A percentile compares a stretch with the other conserved stretches of the same genome.
Evolutionary conservation across 2,888 invertebrate genomes (phyloP).

Genomic region (Ptilodon capucinus): DNA sequence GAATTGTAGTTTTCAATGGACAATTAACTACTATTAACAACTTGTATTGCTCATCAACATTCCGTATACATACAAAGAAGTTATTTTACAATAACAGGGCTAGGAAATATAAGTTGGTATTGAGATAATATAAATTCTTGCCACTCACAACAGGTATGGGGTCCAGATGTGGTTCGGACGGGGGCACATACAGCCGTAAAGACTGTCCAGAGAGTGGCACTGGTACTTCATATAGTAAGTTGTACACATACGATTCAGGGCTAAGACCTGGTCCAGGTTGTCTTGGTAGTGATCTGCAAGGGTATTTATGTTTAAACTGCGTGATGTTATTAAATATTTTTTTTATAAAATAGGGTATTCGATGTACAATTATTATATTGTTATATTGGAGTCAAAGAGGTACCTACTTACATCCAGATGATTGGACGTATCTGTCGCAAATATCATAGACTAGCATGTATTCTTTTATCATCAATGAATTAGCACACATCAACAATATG

Average conservation of each 20-base stretch:
- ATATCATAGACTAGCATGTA: not conserved
- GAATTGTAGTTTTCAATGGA: too few species aligned
- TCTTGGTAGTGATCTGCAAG: constrained; percentile 88
- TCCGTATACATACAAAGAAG: not conserved
- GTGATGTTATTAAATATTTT: not conserved
- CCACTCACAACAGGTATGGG: constrained; percentile 83
- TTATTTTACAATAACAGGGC: too few species aligned
- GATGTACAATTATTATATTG: too few species aligned
- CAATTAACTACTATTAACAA: not conserved
- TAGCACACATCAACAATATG: constrained; percentile 1
- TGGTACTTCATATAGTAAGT: constrained; percentile 96
- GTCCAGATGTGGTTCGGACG: constrained; percentile 86
- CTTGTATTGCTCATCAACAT: not conserved
- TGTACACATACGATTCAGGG: constrained; percentile 97
- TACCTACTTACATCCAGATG: too few species aligned
- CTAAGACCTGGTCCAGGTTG: constrained; percentile 90
- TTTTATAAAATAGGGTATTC: too few species aligned
- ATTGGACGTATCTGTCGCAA: too few species aligned
- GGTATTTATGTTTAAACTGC: not conserved
- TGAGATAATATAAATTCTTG: not conserved
- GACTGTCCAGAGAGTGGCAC: constrained; percentile 95
- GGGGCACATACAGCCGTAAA: constrained; percentile 88
- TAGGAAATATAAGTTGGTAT: too few species aligned
- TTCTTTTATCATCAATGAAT: not conserved
- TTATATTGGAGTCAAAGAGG: too few species aligned